These are phyloP conservation scores for Sesamia nonagrioides DNA, from an alignment of 1,140 invertebrate genomes.

Conservation along the genomic window DNA sequence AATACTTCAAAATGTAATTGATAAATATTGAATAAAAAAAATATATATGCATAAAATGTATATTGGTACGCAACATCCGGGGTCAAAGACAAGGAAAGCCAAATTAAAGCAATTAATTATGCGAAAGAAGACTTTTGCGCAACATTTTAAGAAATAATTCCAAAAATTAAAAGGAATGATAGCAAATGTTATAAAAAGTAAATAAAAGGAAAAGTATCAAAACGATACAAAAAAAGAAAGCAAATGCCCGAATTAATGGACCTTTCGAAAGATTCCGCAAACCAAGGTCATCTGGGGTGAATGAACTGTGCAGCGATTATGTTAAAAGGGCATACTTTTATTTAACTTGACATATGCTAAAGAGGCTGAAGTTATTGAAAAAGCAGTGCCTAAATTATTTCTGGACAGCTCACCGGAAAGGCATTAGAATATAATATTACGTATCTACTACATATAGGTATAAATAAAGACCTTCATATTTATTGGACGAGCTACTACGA, in stretches of 20 bases:
- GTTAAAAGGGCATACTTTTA: conserved; percentile 18
- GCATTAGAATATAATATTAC: too few relatives aligned
- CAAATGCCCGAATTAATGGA: conserved; percentile 27
- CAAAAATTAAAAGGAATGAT: conserved; percentile 33
- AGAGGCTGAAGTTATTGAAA: background rate
- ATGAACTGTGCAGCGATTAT: conserved; percentile 19
- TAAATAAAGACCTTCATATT: too few relatives aligned
- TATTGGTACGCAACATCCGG: background rate
- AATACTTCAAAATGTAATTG: too few relatives aligned
- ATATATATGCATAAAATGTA: background rate
- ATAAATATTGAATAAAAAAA: too few relatives aligned
- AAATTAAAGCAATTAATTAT: conserved; percentile 29
- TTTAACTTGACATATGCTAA: conserved; percentile 18
- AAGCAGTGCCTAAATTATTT: background rate
- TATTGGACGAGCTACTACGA: too few relatives aligned
- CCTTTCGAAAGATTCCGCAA: conserved; percentile 40
- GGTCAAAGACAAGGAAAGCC: background rate
- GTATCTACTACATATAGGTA: too few relatives aligned
- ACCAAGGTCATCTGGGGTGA: conserved; percentile 32
- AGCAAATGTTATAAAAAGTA: conserved; percentile 15
- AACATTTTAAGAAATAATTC: background rate
- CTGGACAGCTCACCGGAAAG: too few relatives aligned
- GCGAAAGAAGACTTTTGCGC: background rate
- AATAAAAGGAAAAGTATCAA: conserved; percentile 44
- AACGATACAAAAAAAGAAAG: conserved; percentile 38